Evolutionary conservation across 1,140 invertebrate species (phyloP).

Genomic region (Gonatopus flavifemur): DNA sequence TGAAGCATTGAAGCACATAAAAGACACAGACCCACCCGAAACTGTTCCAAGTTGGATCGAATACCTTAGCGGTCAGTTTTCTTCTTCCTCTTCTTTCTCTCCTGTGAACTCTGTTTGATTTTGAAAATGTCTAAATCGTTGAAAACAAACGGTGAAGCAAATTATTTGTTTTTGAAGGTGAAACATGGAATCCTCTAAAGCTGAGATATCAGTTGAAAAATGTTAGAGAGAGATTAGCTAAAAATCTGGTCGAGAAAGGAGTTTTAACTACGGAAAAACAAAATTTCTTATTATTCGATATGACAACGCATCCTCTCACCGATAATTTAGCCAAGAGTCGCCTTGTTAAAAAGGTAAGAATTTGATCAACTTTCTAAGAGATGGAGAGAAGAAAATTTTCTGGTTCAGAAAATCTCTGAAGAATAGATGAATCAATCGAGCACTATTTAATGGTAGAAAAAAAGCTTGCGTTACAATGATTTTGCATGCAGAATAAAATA

Average conservation of each 20-base stretch:
- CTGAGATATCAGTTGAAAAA: conserved; percentile 97
- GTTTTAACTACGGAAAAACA: conserved; percentile 99
- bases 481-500: too few species aligned
- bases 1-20: conserved; percentile 98
- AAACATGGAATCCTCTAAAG: conserved; percentile 99
- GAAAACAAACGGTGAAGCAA: too few species aligned
- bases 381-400: too few species aligned
- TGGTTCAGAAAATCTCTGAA: too few species aligned
- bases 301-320: conserved; percentile 99
- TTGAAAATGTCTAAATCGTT: too few species aligned
- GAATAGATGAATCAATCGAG: too few species aligned
- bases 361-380: too few species aligned
- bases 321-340: conserved; percentile 95
- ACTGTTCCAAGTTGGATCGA: conserved; percentile 99
- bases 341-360: conserved; percentile 92
- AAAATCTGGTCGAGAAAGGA: conserved; percentile 99
- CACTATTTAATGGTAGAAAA: too few species aligned
- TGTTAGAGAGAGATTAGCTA: conserved; percentile 97
- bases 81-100: too few species aligned
- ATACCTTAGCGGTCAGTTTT: conserved; percentile 89
- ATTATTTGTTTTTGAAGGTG: conserved; percentile 70
- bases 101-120: too few species aligned
- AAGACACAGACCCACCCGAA: conserved; percentile 95
- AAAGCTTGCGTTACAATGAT: too few species aligned
- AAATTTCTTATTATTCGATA: conserved; percentile 99